Percentiles rank a stretch among this genome's conserved stretches.
Evolutionary conservation across 2,113 vertebrate species (phyloP).

Genomic region (Orientallactaga bullata): DNA sequence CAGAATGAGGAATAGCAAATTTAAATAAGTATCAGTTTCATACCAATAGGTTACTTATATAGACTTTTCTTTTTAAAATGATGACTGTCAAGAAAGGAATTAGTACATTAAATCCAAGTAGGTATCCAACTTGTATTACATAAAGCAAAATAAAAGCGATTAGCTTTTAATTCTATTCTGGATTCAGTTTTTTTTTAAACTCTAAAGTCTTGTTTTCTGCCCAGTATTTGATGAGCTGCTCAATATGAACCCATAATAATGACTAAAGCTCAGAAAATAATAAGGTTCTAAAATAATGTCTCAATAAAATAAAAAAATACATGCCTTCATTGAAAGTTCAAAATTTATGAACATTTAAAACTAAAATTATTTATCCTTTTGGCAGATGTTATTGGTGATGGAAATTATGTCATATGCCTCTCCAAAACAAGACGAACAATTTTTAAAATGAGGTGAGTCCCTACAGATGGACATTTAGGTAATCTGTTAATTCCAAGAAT

Average conservation of each 20-base stretch:
- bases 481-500: slow-evolving; percentile 30
- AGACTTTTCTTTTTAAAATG: not conserved
- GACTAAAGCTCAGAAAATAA: slow-evolving; percentile 63
- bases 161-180: slow-evolving; percentile 26
- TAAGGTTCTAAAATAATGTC: slow-evolving; percentile 61
- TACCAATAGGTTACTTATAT: not conserved
- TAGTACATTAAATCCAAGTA: slow-evolving; percentile 28
- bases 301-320: slow-evolving; percentile 62
- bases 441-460: not conserved
- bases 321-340: slow-evolving; percentile 48
- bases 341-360: slow-evolving; percentile 58
- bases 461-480: not conserved
- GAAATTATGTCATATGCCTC: slow-evolving; percentile 28
- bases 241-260: slow-evolving; percentile 58
- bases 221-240: slow-evolving; percentile 59
- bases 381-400: slow-evolving; percentile 7
- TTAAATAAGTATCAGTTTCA: slow-evolving; percentile 47
- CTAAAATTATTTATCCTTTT: slow-evolving; percentile 40
- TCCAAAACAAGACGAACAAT: slow-evolving; percentile 16
- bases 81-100: slow-evolving; percentile 43
- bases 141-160: slow-evolving; percentile 21
- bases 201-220: slow-evolving; percentile 53
- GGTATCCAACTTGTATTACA: not conserved
- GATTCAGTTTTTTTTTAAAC: slow-evolving; percentile 28
- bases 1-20: not conserved